Base-by-base conservation (phyloP, 2,113 vertebrate genomes). In the Ceyx margarethae region DNA sequence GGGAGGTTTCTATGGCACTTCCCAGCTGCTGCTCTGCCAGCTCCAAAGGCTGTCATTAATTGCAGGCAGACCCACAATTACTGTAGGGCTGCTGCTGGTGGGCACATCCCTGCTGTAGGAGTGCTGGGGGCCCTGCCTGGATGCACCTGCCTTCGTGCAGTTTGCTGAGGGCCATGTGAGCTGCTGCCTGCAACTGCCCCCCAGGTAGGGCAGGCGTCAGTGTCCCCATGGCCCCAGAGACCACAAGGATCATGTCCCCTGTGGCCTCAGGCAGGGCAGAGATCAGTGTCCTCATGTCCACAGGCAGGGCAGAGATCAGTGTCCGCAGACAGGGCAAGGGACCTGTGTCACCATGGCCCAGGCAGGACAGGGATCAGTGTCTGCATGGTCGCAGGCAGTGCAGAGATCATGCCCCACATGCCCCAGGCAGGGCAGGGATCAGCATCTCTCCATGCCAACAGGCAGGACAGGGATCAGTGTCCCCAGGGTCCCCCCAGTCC, bases 1-100 rank as follows among this genome's bases (percentile, higher is more conserved):
- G 79, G 66, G 46, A 0, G 56, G 85, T 91, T 93, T 91, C 91
- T 85, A 81, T 78, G 93, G 82, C 84, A 72, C 66, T 66, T 72
- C 56, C 74, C 4, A 1, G 76, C 81, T 83, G 81, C 85, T 29
- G 86, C 92, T 80, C 77, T 31, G 81, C 37, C 77, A 61, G 69
- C 56, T 91, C 91, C 33, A 6, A 89, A 89, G 89, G 80, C 91
- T 87, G 77, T 85, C 62, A 93, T 90, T 94, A 89, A 90, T 58
- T 11, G 10, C 62, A n/a, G 74, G 21, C 87, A 94, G 89, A 78
- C 53, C 77, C 85, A 51, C 85, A 92, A 89, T 93, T 94, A 92
- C 51, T 2, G 0, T 22, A 31, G 85, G 94, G 72, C 72, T 1
- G 20, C 54, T 85, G 60, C 80, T 61, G 76, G 67, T 3, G 12